These are phyloP conservation scores for Brachyhypopomus occidentalis DNA, from an alignment of 2,113 vertebrate species.

Conservation along the genomic window DNA sequence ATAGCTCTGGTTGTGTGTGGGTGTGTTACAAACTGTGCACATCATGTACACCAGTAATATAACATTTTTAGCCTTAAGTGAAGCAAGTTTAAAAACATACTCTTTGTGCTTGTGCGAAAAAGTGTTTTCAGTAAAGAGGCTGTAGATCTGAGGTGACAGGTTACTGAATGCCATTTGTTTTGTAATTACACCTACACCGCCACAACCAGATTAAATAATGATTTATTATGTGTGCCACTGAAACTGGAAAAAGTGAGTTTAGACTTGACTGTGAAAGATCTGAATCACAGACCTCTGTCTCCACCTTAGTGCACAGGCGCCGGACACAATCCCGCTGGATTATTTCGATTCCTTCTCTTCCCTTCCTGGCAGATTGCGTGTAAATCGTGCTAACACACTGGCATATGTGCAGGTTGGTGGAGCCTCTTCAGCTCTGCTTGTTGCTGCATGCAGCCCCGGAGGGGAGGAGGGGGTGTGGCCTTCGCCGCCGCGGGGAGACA, in stretches of 20 bases:
- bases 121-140: neutral
- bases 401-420: conserved; percentile 1
- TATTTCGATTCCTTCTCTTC: conserved; percentile 14
- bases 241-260: neutral
- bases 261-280: conserved; percentile 28
- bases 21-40: no score
- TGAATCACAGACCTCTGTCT: conserved; percentile 3
- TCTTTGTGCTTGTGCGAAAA: no score
- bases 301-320: neutral
- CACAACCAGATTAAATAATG: conserved; percentile 41
- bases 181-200: conserved; percentile 33
- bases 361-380: conserved; percentile 18
- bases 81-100: no score
- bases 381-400: conserved; percentile 17
- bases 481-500: neutral
- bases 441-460: conserved; percentile 21
- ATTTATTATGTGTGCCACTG: conserved; percentile 38
- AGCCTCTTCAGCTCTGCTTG: conserved; percentile 15
- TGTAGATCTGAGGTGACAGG: neutral
- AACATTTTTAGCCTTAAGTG: neutral
- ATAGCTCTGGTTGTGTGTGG: neutral
- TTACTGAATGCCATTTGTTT: conserved; percentile 5
- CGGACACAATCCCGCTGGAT: conserved; percentile 28
- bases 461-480: conserved; percentile 8
- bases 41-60: no score